These are phyloP conservation scores for Acanthacorydalis orientalis DNA, from an alignment of 2,888 invertebrate species.

Conservation along the genomic window DNA sequence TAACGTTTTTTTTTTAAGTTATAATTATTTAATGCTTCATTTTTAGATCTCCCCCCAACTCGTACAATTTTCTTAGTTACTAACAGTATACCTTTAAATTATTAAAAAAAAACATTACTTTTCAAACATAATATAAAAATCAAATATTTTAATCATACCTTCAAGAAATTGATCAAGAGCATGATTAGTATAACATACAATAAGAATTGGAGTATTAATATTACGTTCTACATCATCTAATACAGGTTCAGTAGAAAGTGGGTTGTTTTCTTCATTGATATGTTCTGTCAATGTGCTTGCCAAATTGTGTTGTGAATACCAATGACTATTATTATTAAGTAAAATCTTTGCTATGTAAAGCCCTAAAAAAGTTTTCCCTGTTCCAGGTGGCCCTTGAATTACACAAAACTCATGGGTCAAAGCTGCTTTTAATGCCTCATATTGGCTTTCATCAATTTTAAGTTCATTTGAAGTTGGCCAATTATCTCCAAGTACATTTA, in stretches of 20 bases:
- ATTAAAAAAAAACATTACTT: too few relatives aligned
- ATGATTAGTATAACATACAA: slow-evolving; percentile 75
- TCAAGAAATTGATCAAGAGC: slow-evolving; percentile 75
- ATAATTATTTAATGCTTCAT: slow-evolving; percentile 32
- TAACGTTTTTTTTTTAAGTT: slow-evolving; percentile 27
- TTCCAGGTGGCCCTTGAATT: slow-evolving; percentile 80
- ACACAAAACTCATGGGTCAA: slow-evolving; percentile 54
- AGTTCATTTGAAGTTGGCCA: slow-evolving; percentile 33
- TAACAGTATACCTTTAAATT: slow-evolving; percentile 42
- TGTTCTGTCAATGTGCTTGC: too few relatives aligned
- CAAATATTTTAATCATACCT: slow-evolving; percentile 32
- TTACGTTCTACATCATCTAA: slow-evolving; percentile 18
- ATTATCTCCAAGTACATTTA: background rate
- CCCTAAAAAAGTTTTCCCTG: slow-evolving; percentile 71
- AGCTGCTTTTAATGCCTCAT: slow-evolving; percentile 46
- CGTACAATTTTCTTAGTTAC: slow-evolving; percentile 44
- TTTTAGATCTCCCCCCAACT: slow-evolving; percentile 52
- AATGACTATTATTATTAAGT: slow-evolving; percentile 33
- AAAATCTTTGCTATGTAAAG: slow-evolving; percentile 54
- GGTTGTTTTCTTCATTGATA: too few relatives aligned
- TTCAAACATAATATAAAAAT: too few relatives aligned
- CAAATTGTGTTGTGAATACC: slow-evolving; percentile 16
- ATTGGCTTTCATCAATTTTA: slow-evolving; percentile 47
- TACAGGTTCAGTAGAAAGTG: too few relatives aligned
- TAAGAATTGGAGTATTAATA: slow-evolving; percentile 47